Evolutionary conservation across 2,797 vertebrate genomes (phyloP).

Genomic region (Gouania willdenowi): DNA sequence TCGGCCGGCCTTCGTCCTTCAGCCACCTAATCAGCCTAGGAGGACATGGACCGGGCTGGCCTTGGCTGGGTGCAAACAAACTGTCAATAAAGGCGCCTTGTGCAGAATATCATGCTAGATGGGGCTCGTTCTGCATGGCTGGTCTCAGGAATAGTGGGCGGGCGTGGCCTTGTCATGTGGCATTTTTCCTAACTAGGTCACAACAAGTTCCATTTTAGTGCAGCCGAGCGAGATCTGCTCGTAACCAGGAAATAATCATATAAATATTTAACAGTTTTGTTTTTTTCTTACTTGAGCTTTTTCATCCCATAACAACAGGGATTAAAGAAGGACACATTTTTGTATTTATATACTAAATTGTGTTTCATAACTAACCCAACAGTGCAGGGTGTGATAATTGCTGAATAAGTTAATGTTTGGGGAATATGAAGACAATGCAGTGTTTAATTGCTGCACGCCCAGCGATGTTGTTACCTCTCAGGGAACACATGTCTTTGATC

Average conservation of each 20-base stretch:
- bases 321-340: conserved; percentile 30
- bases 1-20: conserved; percentile 50
- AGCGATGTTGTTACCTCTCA: conserved; percentile 39
- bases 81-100: conserved; percentile 42
- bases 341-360: conserved; percentile 51
- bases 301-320: conserved; percentile 31
- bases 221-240: conserved; percentile 59
- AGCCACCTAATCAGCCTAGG: conserved; percentile 54
- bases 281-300: conserved; percentile 33
- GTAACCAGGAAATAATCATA: conserved; percentile 59
- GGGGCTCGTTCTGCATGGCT: conserved; percentile 61
- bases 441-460: conserved; percentile 49
- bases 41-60: conserved; percentile 34
- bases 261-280: conserved; percentile 69
- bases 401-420: conserved; percentile 50
- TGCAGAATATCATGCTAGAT: conserved; percentile 40
- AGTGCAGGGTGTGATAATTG: conserved; percentile 50
- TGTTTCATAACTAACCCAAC: conserved; percentile 38
- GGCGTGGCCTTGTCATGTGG: conserved; percentile 55
- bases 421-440: conserved; percentile 51
- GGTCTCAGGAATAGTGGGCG: conserved; percentile 33
- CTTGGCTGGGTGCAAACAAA: conserved; percentile 37
- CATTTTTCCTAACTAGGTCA: conserved; percentile 75
- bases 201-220: conserved; percentile 72
- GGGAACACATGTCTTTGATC: conserved; percentile 64